Percentiles rank a stretch among this genome's conserved stretches.
These are phyloP conservation scores for Mastomys natalensis DNA, from an alignment of 2,113 vertebrate genomes.

Conservation along the genomic window DNA sequence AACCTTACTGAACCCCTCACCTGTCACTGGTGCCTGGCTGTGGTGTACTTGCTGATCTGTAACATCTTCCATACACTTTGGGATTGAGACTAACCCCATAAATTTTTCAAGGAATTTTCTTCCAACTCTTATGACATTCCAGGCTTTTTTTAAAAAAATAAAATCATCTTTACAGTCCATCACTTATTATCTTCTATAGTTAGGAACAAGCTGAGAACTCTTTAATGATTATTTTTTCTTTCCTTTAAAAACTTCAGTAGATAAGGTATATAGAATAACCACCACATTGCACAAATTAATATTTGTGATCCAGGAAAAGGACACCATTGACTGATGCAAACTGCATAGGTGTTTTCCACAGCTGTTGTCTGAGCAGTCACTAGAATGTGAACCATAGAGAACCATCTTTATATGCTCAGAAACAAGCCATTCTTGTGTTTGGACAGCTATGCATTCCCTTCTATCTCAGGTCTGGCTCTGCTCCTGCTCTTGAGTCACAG, in stretches of 20 bases:
- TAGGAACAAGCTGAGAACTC: neutral
- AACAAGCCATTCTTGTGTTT: constrained; percentile 92
- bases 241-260: constrained; percentile 69
- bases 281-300: constrained; percentile 77
- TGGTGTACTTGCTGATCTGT: neutral
- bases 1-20: neutral
- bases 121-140: neutral
- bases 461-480: constrained; percentile 89
- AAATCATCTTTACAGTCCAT: neutral
- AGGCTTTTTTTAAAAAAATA: neutral
- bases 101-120: neutral
- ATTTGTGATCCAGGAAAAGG: constrained; percentile 80
- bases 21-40: neutral
- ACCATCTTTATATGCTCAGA: constrained; percentile 92
- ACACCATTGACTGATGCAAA: constrained; percentile 3
- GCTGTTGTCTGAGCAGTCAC: neutral
- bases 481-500: constrained; percentile 92
- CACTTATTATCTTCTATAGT: neutral
- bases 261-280: constrained; percentile 82
- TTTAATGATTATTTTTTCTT: neutral
- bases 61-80: neutral
- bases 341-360: constrained; percentile 37
- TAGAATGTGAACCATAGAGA: neutral
- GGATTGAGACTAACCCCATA: neutral
- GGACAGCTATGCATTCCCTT: constrained; percentile 92